Base-by-base conservation (phyloP, 2,797 vertebrate genomes). In the Falco novaeseelandiae region DNA sequence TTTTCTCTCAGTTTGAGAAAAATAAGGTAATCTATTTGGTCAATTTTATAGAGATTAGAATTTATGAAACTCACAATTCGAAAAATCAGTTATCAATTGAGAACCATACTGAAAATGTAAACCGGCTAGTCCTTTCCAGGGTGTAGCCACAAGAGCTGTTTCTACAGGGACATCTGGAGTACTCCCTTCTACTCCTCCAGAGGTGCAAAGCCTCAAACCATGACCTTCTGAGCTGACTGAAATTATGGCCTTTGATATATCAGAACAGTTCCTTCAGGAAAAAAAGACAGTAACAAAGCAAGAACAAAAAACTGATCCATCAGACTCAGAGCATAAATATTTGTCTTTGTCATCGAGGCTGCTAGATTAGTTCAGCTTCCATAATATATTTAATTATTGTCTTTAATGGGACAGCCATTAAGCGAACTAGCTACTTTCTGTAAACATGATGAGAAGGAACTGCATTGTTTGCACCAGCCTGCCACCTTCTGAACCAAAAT, bases 301-400 rank as follows among this genome's bases (percentile, higher is more conserved):
- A 52, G 32, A 29, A n/a, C 22, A 21, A 49, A 40, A 40, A 27
- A 11, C 5, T n/a, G 9, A 91, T 80, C 62, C 55, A 67, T 89
- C 78, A 83, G 74, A 83, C 29, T 91, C 80, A 77, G 19, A 69
- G 38, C 57, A 92, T 69, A 90, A 95, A 81, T 86, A 46, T 96
- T 95, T 97, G 46, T 71, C 82, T 91, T 91, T 95, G 72, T 86
- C 86, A 94, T 61, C 74, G 77, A 95, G 11, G 10, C 34, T 90
- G 65, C 88, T 91, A 94, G 77, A 95, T 90, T 93, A 90, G 85
- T 93, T 96, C 90, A 92, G 77, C 62, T 91, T 95, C 86, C 83
- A 87, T 92, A 94, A 94, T 93, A 92, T 94, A 72, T 96, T 95
- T 96, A 95, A 95, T 89, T 94, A 95, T 94, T 95, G 61, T 83